Conservation (phyloP, 2,797 vertebrate species). For the Staurois parvus region DNA sequence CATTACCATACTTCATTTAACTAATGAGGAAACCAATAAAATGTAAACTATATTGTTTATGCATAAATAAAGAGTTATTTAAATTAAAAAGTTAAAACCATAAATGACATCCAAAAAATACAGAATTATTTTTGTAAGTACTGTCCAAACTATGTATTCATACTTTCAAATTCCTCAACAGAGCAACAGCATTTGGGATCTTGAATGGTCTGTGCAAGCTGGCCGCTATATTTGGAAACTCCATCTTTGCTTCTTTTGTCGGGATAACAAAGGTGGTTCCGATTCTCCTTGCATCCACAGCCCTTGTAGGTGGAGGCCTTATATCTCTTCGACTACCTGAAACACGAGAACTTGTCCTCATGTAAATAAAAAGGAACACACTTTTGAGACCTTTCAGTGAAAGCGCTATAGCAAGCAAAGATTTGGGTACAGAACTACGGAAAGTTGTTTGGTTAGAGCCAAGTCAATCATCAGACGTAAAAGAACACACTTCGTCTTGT, state of each 20-base stretch:
- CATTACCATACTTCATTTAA: too few species aligned
- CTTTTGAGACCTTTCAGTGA: slow-evolving; percentile 6
- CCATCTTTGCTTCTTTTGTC: slow-evolving; percentile 94
- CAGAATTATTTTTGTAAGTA: neutral
- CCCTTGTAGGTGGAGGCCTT: slow-evolving; percentile 92
- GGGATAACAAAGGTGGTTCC: slow-evolving; percentile 93
- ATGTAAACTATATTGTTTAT: too few species aligned
- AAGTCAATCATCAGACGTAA: neutral
- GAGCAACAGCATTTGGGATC: slow-evolving; percentile 94
- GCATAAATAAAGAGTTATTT: too few species aligned
- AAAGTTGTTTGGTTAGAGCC: slow-evolving; percentile 6
- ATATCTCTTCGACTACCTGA: slow-evolving; percentile 93
- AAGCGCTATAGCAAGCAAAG: neutral
- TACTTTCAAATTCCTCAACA: slow-evolving; percentile 67
- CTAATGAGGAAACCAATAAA: too few species aligned
- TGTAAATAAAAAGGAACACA: slow-evolving; percentile 74
- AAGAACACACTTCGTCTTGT: neutral
- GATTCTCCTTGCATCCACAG: slow-evolving; percentile 91
- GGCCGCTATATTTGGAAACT: slow-evolving; percentile 91
- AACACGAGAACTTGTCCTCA: slow-evolving; percentile 92
- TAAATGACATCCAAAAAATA: neutral
- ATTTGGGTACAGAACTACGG: neutral
- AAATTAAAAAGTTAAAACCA: too few species aligned
- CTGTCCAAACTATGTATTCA: neutral
- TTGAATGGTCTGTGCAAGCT: slow-evolving; percentile 93